Percentiles rank a stretch among this genome's conserved stretches.
phyloP scores from a whole-genome alignment of 2,888 invertebrate species.

The Oxyscelio sp. region DNA sequence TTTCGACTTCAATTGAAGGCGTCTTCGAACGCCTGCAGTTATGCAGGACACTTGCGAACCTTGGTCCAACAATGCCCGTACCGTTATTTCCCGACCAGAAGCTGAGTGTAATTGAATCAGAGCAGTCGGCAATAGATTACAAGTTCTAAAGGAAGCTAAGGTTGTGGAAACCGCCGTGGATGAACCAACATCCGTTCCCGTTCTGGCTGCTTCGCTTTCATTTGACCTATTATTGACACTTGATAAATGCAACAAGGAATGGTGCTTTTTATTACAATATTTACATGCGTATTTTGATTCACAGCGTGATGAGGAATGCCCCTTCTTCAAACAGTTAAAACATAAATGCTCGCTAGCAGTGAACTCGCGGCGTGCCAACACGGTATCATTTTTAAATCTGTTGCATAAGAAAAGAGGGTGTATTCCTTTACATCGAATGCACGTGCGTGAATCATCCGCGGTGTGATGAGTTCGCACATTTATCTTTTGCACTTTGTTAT shows the following conservation, averaged over 20 bases:
- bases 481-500: too few species aligned
- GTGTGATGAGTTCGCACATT: constrained; percentile 7
- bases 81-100: background rate
- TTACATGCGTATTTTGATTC: background rate
- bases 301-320: constrained; percentile 10
- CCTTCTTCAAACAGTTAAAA: too few species aligned
- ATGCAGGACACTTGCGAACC: background rate
- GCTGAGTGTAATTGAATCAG: background rate
- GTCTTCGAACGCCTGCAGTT: background rate
- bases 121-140: background rate
- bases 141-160: background rate
- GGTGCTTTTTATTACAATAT: too few species aligned
- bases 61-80: background rate
- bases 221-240: too few species aligned
- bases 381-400: constrained; percentile 7
- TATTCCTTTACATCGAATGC: constrained; percentile 14
- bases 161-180: too few species aligned
- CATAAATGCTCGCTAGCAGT: background rate
- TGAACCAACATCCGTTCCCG: too few species aligned
- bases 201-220: too few species aligned
- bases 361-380: background rate
- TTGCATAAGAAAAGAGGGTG: constrained; percentile 34
- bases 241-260: constrained; percentile 12
- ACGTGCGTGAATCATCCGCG: background rate
- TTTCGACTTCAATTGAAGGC: background rate